phyloP scores from a whole-genome alignment of 2,888 invertebrate genomes.

The Crossocerus cetratus region DNA sequence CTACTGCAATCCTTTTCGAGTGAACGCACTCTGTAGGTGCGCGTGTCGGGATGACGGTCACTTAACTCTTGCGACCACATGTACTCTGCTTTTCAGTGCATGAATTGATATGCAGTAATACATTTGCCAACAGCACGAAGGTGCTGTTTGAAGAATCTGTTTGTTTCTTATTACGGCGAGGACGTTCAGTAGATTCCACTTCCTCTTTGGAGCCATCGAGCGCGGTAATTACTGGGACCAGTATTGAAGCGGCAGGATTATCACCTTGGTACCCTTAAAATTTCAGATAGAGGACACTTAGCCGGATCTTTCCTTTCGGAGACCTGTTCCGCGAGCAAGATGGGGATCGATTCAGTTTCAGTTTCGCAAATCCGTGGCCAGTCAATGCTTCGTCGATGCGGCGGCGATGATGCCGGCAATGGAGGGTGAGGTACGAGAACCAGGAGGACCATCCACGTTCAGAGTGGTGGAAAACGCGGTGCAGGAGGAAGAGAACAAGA shows the following conservation, averaged over 20 bases:
- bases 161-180: no score
- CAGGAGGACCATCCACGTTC: neutral
- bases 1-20: no score
- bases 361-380: conserved; percentile 46
- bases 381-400: conserved; percentile 12
- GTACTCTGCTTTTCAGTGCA: no score
- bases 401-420: conserved; percentile 13
- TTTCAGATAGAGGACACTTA: conserved; percentile 39
- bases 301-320: conserved; percentile 43
- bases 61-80: no score
- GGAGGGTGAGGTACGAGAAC: conserved; percentile 1
- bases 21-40: no score
- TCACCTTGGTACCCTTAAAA: conserved; percentile 12
- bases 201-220: no score
- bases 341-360: conserved; percentile 61
- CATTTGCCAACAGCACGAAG: no score
- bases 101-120: no score
- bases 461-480: neutral
- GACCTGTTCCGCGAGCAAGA: conserved; percentile 27
- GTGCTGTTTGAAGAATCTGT: no score
- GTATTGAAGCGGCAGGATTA: neutral
- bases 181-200: no score
- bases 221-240: no score
- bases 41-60: no score
- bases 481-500: conserved; percentile 7